Evolutionary conservation across 2,797 vertebrate species (phyloP).

Genomic region (Cygnus olor): DNA sequence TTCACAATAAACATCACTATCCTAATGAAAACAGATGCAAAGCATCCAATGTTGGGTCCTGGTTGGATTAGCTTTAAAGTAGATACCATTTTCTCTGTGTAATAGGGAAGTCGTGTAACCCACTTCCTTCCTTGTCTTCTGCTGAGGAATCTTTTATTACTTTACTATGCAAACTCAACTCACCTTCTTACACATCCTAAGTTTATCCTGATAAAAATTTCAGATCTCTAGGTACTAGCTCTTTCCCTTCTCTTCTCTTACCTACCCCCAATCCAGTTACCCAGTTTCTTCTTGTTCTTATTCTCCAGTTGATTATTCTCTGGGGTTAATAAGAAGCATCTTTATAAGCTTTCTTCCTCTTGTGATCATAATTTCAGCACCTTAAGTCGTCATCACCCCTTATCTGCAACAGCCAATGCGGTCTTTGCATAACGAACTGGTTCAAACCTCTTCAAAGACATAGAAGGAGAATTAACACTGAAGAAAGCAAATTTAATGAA

Average conservation of each 20-base stretch:
- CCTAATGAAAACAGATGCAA: neutral
- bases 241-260: neutral
- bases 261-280: neutral
- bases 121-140: neutral
- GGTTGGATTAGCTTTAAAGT: neutral
- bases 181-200: neutral
- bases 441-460: neutral
- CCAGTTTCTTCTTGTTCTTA: neutral
- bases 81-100: neutral
- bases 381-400: neutral
- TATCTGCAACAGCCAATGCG: neutral
- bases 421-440: neutral
- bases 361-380: neutral
- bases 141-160: neutral
- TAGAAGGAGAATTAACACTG: neutral
- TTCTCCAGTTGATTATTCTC: neutral
- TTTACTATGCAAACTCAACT: neutral
- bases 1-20: neutral
- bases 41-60: neutral
- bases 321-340: neutral
- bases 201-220: neutral
- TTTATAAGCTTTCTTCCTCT: neutral
- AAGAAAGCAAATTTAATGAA: neutral
- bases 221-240: neutral
- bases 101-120: neutral